Conservation (phyloP, 92 coral and sea anemone species). For the Zoanthus gigantus region DNA sequence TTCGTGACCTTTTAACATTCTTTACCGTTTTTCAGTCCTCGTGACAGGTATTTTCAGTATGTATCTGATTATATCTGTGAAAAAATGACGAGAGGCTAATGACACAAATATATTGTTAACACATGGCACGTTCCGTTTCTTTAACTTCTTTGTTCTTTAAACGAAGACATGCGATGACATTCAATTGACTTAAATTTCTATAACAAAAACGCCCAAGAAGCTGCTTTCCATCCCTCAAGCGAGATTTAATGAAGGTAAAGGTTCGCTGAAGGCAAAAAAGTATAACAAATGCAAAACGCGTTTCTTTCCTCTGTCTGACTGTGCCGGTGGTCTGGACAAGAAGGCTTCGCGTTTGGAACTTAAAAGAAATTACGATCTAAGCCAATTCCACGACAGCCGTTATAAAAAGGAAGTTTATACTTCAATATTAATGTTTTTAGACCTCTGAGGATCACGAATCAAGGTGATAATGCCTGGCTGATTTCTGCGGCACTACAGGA, state of each 20-base stretch:
- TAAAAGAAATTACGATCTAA: background rate
- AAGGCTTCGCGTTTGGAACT: background rate
- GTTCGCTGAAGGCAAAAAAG: constrained; percentile 9
- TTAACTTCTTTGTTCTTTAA: background rate
- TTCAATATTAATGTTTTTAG: background rate
- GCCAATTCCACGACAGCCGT: background rate
- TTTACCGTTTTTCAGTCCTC: background rate
- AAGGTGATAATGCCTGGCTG: constrained; percentile 24
- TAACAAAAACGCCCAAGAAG: constrained; percentile 16
- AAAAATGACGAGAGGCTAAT: constrained; percentile 18
- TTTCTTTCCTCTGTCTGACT: constrained; percentile 3
- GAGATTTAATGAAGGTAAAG: constrained; percentile 13
- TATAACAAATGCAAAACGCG: background rate
- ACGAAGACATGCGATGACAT: constrained; percentile 23
- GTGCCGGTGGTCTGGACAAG: background rate
- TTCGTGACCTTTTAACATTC: constrained; percentile 8
- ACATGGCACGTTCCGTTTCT: background rate
- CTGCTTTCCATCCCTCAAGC: constrained; percentile 23
- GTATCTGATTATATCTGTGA: constrained; percentile 29
- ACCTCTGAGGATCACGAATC: background rate
- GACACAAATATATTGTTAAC: constrained; percentile 20
- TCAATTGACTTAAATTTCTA: constrained; percentile 23
- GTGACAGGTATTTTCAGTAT: constrained; percentile 10
- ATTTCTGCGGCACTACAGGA: background rate
- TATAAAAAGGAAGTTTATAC: background rate